Evolutionary conservation across 2,888 invertebrate genomes (phyloP), one percentile per base, ranked within the genome.

Genomic region (Pyralis farinalis): DNA sequence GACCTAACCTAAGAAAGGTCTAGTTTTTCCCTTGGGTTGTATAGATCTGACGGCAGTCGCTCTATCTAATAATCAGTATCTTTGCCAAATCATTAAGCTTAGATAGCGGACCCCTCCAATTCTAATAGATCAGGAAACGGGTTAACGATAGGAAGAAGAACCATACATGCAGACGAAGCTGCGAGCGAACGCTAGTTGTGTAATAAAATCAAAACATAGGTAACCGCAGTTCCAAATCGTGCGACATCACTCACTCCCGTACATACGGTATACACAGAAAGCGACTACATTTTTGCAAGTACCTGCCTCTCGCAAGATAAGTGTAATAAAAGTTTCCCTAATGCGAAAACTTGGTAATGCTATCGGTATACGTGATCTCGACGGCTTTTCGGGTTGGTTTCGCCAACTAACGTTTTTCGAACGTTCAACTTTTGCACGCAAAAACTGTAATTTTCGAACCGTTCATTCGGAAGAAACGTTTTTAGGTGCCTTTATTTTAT

Each of bases 331-430:
- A 87, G 86, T 86, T 85, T 46, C 51, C 55, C 70, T 86, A 87
- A 87, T 84, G 86, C 68, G 74, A 71, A 86, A 87, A 87, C 83
- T 87, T 86, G 59, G 77, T 85, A 82, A 86, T 87, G 84, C 84
- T 87, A 87, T 87, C 86, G 82, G 80, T 62, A 79, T 81, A 87
- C 86, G 87, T 86, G 86, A 87, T 87, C 87, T 80, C 75, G 51
- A 66, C 65, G 81, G 78, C 79, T 81, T 81, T 80, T 82, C 78
- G 71, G 66, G 59, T 56, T 71, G 59, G 51, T 49, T 46, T 54
- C 44, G 57, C 51, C 50, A 68, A 82, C 85, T 70, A 78, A 63
- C 62, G 78, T 67, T 80, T 77, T 66, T 69, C 72, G 78, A 79
- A 63, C 60, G 56, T 53, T 39, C 49, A 61, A 61, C 50, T 61